Evolutionary conservation across 2,888 invertebrate genomes (phyloP).

Genomic region (Poecilus cupreus): DNA sequence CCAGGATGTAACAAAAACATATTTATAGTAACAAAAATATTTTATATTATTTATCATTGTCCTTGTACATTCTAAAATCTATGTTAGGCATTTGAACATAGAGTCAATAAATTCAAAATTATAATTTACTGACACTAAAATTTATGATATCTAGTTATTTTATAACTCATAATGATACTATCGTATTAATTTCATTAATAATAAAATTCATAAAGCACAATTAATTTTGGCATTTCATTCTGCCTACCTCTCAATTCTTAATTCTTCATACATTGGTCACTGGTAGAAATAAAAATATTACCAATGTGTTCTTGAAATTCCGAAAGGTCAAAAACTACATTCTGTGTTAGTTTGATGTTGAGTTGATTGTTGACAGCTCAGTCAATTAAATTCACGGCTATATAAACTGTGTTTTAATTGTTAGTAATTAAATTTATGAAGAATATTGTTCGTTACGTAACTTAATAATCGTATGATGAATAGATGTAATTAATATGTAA

Average conservation of each 20-base stretch:
- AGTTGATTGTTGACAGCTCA: background rate
- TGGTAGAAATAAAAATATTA: background rate
- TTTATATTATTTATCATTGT: no score
- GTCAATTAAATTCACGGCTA: background rate
- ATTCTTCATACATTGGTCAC: background rate
- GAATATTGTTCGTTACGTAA: conserved; percentile 4
- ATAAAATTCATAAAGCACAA: background rate
- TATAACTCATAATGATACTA: conserved; percentile 17
- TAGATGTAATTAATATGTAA: background rate
- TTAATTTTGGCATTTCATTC: conserved; percentile 20
- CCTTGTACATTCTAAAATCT: conserved; percentile 17
- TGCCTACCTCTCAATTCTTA: background rate
- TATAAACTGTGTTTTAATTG: conserved; percentile 1
- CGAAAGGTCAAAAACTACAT: background rate
- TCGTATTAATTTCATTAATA: conserved; percentile 24
- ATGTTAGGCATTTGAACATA: background rate
- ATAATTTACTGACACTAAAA: background rate
- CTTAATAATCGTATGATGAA: background rate
- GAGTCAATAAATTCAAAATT: conserved; percentile 11
- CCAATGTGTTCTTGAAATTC: conserved; percentile 16
- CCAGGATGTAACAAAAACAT: no score
- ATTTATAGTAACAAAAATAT: no score
- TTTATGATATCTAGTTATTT: conserved; percentile 11
- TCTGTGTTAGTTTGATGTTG: background rate
- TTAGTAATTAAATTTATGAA: background rate